Percentiles rank a stretch among this genome's conserved stretches.
These are phyloP conservation scores for Empidonax traillii DNA, from an alignment of 2,113 vertebrate species.

Conservation along the genomic window DNA sequence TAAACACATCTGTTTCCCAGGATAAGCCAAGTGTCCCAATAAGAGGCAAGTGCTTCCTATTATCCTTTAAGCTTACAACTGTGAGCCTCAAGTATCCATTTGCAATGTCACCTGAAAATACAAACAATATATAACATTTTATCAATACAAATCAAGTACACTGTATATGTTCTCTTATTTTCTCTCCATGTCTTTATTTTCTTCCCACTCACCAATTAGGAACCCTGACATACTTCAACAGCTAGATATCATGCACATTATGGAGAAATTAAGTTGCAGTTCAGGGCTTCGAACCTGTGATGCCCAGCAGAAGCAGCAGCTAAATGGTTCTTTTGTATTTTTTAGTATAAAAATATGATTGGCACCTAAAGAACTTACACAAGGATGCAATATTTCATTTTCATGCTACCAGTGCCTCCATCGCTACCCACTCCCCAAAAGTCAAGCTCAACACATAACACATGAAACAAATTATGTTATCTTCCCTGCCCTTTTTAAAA, in stretches of 20 bases:
- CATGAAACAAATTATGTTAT: background rate
- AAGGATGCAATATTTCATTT: background rate
- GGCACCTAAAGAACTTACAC: background rate
- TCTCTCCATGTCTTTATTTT: background rate
- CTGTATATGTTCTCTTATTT: background rate
- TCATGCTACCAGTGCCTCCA: background rate
- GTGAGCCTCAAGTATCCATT: constrained; percentile 71
- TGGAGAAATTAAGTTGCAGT: background rate
- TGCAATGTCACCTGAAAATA: constrained; percentile 71
- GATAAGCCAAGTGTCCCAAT: constrained; percentile 67
- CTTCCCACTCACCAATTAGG: background rate
- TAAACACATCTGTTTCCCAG: constrained; percentile 70
- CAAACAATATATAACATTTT: background rate
- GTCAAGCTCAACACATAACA: background rate
- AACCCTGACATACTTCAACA: background rate
- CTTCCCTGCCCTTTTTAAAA: background rate
- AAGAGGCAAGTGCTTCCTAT: constrained; percentile 69
- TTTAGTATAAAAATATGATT: background rate
- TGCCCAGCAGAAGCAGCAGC: background rate
- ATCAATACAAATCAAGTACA: background rate
- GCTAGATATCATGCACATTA: background rate
- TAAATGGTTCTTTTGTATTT: background rate
- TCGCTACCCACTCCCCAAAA: background rate
- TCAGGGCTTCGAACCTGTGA: background rate
- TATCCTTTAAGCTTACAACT: constrained; percentile 66